A percentile compares a stretch with the other conserved stretches of the same genome.
phyloP scores from a whole-genome alignment of 2,888 invertebrate genomes.

The Cyaniris semiargus region DNA sequence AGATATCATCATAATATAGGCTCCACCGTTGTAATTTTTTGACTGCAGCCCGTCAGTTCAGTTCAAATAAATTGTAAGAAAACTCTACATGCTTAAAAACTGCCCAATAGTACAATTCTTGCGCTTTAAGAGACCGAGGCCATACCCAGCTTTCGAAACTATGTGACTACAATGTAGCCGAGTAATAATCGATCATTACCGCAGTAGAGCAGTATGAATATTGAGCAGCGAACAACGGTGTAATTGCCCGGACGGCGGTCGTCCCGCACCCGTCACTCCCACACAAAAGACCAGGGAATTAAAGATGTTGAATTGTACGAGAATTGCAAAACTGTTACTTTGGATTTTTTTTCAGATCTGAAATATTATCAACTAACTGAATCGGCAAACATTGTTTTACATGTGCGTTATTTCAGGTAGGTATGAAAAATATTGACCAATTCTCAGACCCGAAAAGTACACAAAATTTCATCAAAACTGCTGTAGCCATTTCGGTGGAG shows the following conservation, averaged over 20 bases:
- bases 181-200: slow-evolving; percentile 4
- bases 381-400: no score
- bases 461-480: no score
- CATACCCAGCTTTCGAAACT: not conserved
- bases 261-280: not conserved
- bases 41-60: no score
- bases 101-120: not conserved
- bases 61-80: no score
- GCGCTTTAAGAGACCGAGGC: not conserved
- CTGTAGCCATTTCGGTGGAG: no score
- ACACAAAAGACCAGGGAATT: slow-evolving; percentile 6
- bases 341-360: not conserved
- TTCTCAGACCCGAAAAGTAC: no score
- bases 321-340: not conserved
- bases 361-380: not conserved
- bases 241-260: not conserved
- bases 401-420: no score
- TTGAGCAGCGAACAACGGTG: slow-evolving; percentile 6
- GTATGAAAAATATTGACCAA: no score
- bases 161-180: not conserved
- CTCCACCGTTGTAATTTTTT: not conserved
- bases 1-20: not conserved
- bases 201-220: not conserved
- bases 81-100: no score
- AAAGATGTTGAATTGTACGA: not conserved